Evolutionary conservation across 2,888 invertebrate species (phyloP), one percentile per base, ranked within the genome.

Genomic region (Lysandra bellargus): DNA sequence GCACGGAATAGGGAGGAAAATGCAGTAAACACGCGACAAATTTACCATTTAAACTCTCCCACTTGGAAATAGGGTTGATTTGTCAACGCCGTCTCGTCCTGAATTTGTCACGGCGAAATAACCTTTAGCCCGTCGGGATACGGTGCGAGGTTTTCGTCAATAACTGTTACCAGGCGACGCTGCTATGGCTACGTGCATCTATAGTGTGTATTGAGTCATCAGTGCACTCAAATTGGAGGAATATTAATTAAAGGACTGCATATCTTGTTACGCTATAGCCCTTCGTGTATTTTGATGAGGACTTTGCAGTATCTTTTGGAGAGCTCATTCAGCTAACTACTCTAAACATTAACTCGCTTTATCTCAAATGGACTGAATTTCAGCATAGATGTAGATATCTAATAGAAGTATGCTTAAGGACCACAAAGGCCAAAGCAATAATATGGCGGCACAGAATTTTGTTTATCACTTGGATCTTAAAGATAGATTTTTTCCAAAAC

Each of bases 91-190:
- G 72, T 78, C 73, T 79, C 53, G 53, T 74, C 69, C 75, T 61
- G 40, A 60, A 78, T 53, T 53, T 14, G 74, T 40, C 12, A 64
- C 49, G 53, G 40, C 17, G 37, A 81, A 74, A 80, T 82, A 78
- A 33, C 76, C 75, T 82, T 74, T 82, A 81, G 72, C 4, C 53
- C 79, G 1, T 60, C 14, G 72, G 0, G 9, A 74, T 81, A 82
- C 37, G 74, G 81, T 57, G 79, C 17, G 44, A 33, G 14, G 17
- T 49, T 57, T 79, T 79, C 76, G 73, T 75, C 73, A 72, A 75
- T 79, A 80, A 78, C 75, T 79, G 82, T 82, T 83, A 82, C 83
- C 82, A 79, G 81, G 81, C 80, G 80, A 81, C 80, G 61, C 76
- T 80, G 81, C 80, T 81, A 81, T 80, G 80, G 74, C 33, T 82